These are phyloP conservation scores for Polypedilum vanderplanki DNA, from an alignment of 1,140 invertebrate species.

Conservation along the genomic window DNA sequence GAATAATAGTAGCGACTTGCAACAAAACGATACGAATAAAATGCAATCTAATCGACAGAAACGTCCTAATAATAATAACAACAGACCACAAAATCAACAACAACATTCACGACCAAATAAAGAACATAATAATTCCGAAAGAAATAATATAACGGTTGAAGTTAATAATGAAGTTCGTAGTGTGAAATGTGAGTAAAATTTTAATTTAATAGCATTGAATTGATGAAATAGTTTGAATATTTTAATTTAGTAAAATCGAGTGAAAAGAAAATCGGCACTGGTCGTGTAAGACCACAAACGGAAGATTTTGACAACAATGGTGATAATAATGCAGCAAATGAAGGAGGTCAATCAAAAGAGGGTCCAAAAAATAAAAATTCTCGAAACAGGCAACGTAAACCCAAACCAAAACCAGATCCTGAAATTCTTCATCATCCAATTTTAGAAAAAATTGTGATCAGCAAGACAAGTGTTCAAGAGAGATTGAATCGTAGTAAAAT, in stretches of 20 bases:
- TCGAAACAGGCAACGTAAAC: not conserved
- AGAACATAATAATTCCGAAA: not conserved
- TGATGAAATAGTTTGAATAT: not conserved
- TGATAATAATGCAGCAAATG: not conserved
- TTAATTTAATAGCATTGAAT: not conserved
- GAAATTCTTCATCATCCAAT: constrained; percentile 14
- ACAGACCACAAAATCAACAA: not conserved
- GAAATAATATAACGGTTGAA: constrained; percentile 9
- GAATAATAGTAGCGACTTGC: not conserved
- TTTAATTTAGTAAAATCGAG: not conserved
- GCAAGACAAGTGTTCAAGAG: not conserved
- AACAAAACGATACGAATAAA: not conserved
- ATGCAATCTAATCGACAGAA: not conserved
- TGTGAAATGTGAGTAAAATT: not conserved
- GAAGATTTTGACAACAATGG: not conserved
- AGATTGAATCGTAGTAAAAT: not conserved
- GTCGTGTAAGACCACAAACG: not conserved
- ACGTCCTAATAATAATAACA: not conserved
- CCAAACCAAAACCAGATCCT: not conserved
- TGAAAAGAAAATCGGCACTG: constrained; percentile 1
- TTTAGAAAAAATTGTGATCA: not conserved
- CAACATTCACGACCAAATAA: not conserved
- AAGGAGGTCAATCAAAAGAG: not conserved
- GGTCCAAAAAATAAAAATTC: not conserved
- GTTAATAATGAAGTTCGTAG: constrained; percentile 1